Evolutionary conservation across 1,140 invertebrate genomes (phyloP).

Genomic region (Heliconius eleuchia): DNA sequence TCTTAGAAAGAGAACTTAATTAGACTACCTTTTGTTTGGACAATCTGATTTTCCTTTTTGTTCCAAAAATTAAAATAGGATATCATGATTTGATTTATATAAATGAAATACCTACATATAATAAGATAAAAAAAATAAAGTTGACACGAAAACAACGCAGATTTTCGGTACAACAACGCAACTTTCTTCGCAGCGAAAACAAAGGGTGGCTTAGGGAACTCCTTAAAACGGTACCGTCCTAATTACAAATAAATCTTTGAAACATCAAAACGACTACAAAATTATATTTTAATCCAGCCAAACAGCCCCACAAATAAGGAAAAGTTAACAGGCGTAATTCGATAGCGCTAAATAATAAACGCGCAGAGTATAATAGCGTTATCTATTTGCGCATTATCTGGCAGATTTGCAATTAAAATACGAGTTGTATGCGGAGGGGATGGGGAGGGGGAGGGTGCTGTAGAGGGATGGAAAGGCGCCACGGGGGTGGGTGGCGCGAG

Average conservation of each 20-base stretch:
- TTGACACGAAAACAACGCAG: background rate
- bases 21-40: background rate
- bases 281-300: background rate
- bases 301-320: constrained; percentile 21
- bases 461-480: constrained; percentile 42
- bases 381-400: constrained; percentile 80
- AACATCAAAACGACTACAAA: background rate
- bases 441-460: constrained; percentile 35
- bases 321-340: constrained; percentile 46
- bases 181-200: background rate
- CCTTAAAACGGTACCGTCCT: background rate
- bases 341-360: constrained; percentile 74
- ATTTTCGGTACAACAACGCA: background rate
- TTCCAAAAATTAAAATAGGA: background rate
- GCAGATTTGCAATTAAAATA: constrained; percentile 81
- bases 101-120: too few species aligned
- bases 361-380: constrained; percentile 76
- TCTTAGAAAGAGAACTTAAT: background rate
- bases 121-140: background rate
- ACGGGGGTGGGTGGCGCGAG: constrained; percentile 45
- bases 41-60: background rate
- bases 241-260: background rate
- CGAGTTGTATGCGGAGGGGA: constrained; percentile 63
- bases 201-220: background rate
- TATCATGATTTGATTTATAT: background rate